These are phyloP conservation scores for Drosophila kikkawai DNA, from an alignment of 1,140 invertebrate species.

Conservation along the genomic window DNA sequence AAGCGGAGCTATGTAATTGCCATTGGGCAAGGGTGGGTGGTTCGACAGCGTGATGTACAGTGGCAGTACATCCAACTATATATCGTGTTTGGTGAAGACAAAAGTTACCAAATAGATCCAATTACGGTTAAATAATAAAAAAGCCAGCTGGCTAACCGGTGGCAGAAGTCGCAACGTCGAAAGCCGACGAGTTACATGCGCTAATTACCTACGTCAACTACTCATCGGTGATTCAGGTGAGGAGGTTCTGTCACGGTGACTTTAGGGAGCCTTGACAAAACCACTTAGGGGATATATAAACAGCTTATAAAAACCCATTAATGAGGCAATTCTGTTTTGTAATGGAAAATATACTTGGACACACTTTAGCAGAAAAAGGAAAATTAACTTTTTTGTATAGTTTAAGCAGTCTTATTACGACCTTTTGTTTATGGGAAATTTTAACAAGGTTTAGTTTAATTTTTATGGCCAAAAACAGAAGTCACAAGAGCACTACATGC, in stretches of 20 bases:
- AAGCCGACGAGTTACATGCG: conserved; percentile 33
- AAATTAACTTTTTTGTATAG: not conserved
- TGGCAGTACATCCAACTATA: conserved; percentile 3
- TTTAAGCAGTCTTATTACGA: not conserved
- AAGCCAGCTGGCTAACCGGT: conserved; percentile 21
- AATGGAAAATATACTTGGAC: not conserved
- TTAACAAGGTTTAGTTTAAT: not conserved
- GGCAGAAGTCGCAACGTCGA: conserved; percentile 37
- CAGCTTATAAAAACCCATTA: conserved; percentile 1
- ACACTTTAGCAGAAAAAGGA: not conserved
- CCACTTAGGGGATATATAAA: not conserved
- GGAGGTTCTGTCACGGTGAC: conserved; percentile 1
- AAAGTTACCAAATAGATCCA: conserved; percentile 70
- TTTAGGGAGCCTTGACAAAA: not conserved
- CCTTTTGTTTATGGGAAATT: not conserved
- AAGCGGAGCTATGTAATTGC: conserved; percentile 33
- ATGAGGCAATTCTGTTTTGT: not conserved
- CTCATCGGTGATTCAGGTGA: not conserved
- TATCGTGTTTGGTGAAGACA: conserved; percentile 52
- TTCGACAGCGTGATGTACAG: conserved; percentile 9
- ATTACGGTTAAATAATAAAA: conserved; percentile 76
- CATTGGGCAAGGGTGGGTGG: not conserved
- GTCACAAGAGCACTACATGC: not conserved
- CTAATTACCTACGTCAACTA: conserved; percentile 20
- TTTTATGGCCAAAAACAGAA: not conserved